Percentiles rank a stretch among this genome's conserved stretches.
Conservation (phyloP, 2,797 vertebrate species). For the Synanceia verrucosa region DNA sequence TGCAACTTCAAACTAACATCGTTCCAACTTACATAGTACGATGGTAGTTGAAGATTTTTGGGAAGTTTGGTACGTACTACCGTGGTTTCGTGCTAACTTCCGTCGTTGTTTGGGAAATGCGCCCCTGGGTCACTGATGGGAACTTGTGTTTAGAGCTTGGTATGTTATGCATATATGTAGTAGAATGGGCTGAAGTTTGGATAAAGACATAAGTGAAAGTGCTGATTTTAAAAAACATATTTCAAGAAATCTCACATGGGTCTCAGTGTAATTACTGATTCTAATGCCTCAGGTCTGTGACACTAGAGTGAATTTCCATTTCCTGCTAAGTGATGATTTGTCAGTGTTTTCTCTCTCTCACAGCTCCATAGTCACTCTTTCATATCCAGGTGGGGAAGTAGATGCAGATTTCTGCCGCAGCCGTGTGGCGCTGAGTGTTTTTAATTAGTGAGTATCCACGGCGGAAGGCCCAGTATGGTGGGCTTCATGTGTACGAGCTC, state of each 20-base stretch:
- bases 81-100: too few relatives aligned
- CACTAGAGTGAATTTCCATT: conserved; percentile 59
- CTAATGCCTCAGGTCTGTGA: conserved; percentile 51
- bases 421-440: conserved; percentile 60
- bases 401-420: conserved; percentile 68
- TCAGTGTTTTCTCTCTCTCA: conserved; percentile 30
- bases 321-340: conserved; percentile 60
- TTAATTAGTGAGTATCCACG: conserved; percentile 74
- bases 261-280: conserved; percentile 56
- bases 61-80: too few relatives aligned
- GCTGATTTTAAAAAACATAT: conserved; percentile 24
- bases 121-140: conserved; percentile 56
- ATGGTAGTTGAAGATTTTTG: too few relatives aligned
- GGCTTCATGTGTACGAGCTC: conserved; percentile 66
- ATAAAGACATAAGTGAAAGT: conserved; percentile 39
- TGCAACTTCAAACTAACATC: too few relatives aligned
- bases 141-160: conserved; percentile 12
- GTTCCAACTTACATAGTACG: too few relatives aligned
- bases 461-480: conserved; percentile 69
- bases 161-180: conserved; percentile 1
- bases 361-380: conserved; percentile 38
- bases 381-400: conserved; percentile 63
- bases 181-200: conserved; percentile 16
- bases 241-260: conserved; percentile 37
- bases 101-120: too few relatives aligned